These are phyloP conservation scores for Contarinia nasturtii DNA, from an alignment of 1,140 invertebrate species.

Conservation along the genomic window DNA sequence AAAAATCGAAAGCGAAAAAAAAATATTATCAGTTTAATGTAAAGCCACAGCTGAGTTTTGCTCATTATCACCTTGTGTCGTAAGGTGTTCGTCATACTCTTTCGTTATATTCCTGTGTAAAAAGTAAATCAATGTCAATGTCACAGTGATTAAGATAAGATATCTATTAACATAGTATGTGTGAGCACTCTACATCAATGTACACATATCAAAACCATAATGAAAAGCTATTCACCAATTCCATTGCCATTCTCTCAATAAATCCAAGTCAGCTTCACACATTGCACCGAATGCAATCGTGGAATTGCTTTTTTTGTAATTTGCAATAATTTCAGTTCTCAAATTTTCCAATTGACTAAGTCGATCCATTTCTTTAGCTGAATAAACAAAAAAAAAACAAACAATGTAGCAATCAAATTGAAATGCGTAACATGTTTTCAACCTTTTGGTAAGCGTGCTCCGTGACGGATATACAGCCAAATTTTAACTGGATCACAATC, in stretches of 20 bases:
- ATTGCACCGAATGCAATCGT: slow-evolving; percentile 13
- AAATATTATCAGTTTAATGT: background rate
- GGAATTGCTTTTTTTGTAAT: slow-evolving; percentile 26
- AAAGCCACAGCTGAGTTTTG: too few relatives aligned
- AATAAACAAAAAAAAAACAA: too few relatives aligned
- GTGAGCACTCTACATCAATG: too few relatives aligned
- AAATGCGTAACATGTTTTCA: slow-evolving; percentile 28
- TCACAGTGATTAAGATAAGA: slow-evolving; percentile 5
- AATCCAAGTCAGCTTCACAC: slow-evolving; percentile 33
- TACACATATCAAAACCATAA: too few relatives aligned
- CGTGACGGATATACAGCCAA: slow-evolving; percentile 41
- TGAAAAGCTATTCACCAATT: slow-evolving; percentile 31
- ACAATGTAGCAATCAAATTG: slow-evolving; percentile 14
- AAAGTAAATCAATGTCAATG: too few relatives aligned
- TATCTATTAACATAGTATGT: too few relatives aligned
- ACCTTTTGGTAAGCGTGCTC: slow-evolving; percentile 34
- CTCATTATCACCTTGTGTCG: background rate
- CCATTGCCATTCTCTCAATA: slow-evolving; percentile 36
- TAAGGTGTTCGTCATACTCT: background rate
- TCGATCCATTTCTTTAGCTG: too few relatives aligned
- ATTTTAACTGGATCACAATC: slow-evolving; percentile 38
- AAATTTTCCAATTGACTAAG: slow-evolving; percentile 7
- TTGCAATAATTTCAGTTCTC: slow-evolving; percentile 31
- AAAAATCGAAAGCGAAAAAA: background rate
- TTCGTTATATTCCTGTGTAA: background rate